Conservation (phyloP, 2,113 vertebrate species). For the Dolichallabes microphthalmus region DNA sequence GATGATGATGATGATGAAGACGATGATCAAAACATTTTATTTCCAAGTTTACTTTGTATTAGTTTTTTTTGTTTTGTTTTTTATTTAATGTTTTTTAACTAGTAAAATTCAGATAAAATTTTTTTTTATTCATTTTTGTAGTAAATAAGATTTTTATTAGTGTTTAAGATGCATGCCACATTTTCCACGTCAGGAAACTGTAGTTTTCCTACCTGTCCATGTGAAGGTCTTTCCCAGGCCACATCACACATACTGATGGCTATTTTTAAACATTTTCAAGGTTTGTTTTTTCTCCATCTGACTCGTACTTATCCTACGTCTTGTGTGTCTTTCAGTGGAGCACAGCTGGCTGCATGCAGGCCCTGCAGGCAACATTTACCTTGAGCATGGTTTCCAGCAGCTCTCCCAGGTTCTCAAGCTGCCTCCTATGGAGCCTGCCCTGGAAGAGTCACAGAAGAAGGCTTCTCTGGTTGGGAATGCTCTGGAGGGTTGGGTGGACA, state of each 20-base stretch:
- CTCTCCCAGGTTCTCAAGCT: slow-evolving; percentile 84
- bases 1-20: neutral
- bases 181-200: neutral
- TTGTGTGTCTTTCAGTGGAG: slow-evolving; percentile 71
- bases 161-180: neutral
- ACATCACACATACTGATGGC: neutral
- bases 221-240: neutral
- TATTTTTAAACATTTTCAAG: neutral
- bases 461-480: slow-evolving; percentile 75
- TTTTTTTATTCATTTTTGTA: neutral
- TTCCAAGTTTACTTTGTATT: neutral
- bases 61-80: no score
- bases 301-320: neutral
- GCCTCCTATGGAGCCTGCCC: slow-evolving; percentile 67
- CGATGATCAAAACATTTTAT: neutral
- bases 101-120: neutral
- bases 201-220: neutral
- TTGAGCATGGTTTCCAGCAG: slow-evolving; percentile 94
- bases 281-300: neutral
- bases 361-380: slow-evolving; percentile 85
- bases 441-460: slow-evolving; percentile 69
- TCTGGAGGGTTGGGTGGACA: slow-evolving; percentile 86
- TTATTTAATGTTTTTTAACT: neutral
- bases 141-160: neutral
- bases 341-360: slow-evolving; percentile 88